phyloP scores from a whole-genome alignment of 2,797 vertebrate species.

The Phalloptychus januarius region DNA sequence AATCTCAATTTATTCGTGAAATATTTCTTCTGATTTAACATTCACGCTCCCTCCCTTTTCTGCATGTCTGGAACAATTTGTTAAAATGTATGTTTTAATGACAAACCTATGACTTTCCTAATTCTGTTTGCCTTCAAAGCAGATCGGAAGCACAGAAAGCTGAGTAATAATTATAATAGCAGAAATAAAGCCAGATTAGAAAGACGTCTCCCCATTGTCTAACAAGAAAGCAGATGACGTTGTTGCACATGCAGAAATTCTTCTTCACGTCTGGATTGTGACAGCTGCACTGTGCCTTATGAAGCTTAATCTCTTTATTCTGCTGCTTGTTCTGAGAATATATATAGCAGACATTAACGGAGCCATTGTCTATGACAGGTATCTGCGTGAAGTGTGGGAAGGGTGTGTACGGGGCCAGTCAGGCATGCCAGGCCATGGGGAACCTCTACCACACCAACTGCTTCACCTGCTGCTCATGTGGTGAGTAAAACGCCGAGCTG shows the following conservation, averaged over 20 bases:
- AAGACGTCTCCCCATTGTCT: slow-evolving; percentile 3
- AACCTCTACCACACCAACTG: slow-evolving; percentile 98
- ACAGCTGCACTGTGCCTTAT: not conserved
- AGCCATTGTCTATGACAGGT: slow-evolving; percentile 79
- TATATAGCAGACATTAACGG: slow-evolving; percentile 15
- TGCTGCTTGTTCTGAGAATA: not conserved
- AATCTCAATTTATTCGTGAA: slow-evolving; percentile 18
- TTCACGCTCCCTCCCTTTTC: not conserved
- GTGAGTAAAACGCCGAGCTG: slow-evolving; percentile 80
- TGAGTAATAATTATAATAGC: slow-evolving; percentile 9
- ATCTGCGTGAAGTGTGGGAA: slow-evolving; percentile 98
- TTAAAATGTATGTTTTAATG: slow-evolving; percentile 5
- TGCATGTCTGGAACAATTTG: not conserved
- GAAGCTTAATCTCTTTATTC: slow-evolving; percentile 8
- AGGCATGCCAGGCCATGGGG: slow-evolving; percentile 98
- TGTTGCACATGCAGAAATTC: slow-evolving; percentile 1
- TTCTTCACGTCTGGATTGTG: slow-evolving; percentile 2
- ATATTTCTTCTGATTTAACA: slow-evolving; percentile 9
- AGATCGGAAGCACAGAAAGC: not conserved
- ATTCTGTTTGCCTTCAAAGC: slow-evolving; percentile 18
- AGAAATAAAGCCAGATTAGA: slow-evolving; percentile 5
- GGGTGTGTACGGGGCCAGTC: slow-evolving; percentile 96
- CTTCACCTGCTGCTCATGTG: slow-evolving; percentile 98
- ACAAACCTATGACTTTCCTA: slow-evolving; percentile 1
- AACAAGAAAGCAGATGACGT: not conserved